Evolutionary conservation across 2,113 vertebrate species (phyloP), one percentile per base, ranked within the genome.

Genomic region (Pheucticus melanocephalus): DNA sequence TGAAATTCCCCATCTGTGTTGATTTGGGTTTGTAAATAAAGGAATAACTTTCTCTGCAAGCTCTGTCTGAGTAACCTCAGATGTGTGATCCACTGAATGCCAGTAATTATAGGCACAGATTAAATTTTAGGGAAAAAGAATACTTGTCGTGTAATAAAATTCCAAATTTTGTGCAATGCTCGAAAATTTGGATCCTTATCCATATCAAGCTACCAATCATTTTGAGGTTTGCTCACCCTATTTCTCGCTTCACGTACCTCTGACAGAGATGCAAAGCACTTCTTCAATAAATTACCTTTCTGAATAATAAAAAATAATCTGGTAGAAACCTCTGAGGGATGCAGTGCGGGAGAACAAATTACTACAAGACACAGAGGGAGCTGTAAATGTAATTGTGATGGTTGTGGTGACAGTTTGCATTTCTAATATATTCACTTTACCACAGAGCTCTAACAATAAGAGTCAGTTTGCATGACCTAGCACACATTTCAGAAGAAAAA

Each of bases 261-360:
- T 93, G 92, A 76, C 79, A 51, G 88, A 95, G 91, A 93, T 75
- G 92, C 92, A 94, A 78, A 94, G 59, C 88, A 84, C 48, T 93
- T 88, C 93, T 94, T 90, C 94, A 90, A 92, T 93, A 92, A 95
- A 96, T 96, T 96, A 93, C 82, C 92, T 96, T 93, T 91, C 95
- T 91, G 82, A 93, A 93, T 94, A 86, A 77, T 84, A 95, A 96
- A 96, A 90, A 96, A 89, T 95, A 96, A 96, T 94, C 90, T 94
- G 35, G n/a, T 86, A 76, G 93, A 92, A 95, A 90, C 56, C 94
- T 92, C 90, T 71, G 73, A 92, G 93, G 92, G 88, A 86, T 75
- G 82, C 88, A 90, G 28, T 65, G 69, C 56, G 0, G 56, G 82
- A 90, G 88, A 96, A 88, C 94, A 95, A 96, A 95, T 96, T 92